Percentiles rank a stretch among this genome's conserved stretches.
phyloP scores from a whole-genome alignment of 2,888 invertebrate genomes.

The Ornithoptera priamus region DNA sequence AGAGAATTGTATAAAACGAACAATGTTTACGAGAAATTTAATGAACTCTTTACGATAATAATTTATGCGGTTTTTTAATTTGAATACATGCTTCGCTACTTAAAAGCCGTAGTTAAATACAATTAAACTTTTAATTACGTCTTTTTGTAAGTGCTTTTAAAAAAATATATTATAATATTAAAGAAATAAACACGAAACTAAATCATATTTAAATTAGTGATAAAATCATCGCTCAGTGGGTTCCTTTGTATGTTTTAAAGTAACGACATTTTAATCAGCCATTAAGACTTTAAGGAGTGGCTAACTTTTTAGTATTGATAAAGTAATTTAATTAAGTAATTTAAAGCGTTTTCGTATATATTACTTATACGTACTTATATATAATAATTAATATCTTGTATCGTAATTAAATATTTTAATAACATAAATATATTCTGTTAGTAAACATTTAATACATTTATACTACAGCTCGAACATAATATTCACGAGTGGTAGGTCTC shows the following conservation, averaged over 20 bases:
- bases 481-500: background rate
- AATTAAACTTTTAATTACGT: conserved; percentile 25
- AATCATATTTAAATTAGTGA: conserved; percentile 27
- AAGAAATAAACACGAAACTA: conserved; percentile 28
- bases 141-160: conserved; percentile 24
- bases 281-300: conserved; percentile 17
- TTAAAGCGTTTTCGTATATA: background rate
- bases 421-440: no score
- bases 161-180: conserved; percentile 26
- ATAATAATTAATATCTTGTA: background rate
- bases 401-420: no score
- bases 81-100: conserved; percentile 27
- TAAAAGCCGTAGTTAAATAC: conserved; percentile 27
- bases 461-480: background rate
- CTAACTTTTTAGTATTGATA: background rate
- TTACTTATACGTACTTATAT: background rate
- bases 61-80: conserved; percentile 25
- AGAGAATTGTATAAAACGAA: conserved; percentile 5
- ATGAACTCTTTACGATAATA: conserved; percentile 22
- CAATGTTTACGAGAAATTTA: conserved; percentile 15
- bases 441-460: no score
- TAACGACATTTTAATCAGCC: conserved; percentile 13
- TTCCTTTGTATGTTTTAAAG: conserved; percentile 16
- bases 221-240: conserved; percentile 23
- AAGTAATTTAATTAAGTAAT: background rate